Evolutionary conservation across 2,888 invertebrate species (phyloP), one percentile per base, ranked within the genome.

Genomic region (Thelaira solivaga): DNA sequence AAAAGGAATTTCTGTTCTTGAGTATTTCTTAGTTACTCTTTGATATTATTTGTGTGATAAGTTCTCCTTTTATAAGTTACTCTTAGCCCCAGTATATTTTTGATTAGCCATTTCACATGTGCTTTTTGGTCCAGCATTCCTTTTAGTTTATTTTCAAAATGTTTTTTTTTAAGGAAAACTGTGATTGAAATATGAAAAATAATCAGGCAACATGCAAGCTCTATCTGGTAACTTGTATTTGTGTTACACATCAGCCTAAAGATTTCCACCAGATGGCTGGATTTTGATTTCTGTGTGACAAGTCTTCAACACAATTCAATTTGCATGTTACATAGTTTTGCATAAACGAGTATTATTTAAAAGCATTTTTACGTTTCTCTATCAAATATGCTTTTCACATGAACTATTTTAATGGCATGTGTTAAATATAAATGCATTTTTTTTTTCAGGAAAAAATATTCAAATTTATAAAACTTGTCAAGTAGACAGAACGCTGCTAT

Each of bases 311-410:
- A 13, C 20, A 13, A 29, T 16, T 29, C 4, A 13, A 24, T 55
- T 41, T 16, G 5, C 24, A n/a, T 34, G 18, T 4, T 18, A 61
- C 10, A 41, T 59, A n/a, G 20, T 18, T 68, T 53, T 68, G 53
- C 36, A 53, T 29, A 45, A 4, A 47, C n/a, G n/a, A n/a, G n/a
- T n/a, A n/a, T n/a, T n/a, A n/a, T n/a, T 55, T 75, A 62, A 75
- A 62, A 68, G 68, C 68, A 29, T 75, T 68, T 68, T 43, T 41
- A 49, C 20, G 59, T 68, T 68, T 31, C 51, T 39, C 53, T 24
- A 62, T 47, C 34, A 47, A 18, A 43, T n/a, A n/a, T 69, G 43
- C 45, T 62, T 53, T 68, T 47, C 24, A 31, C 18, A 55, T 61
- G 20, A 53, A 55, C 16, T 47, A 18, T 53, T 62, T 62, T 18